A percentile compares a stretch with the other conserved stretches of the same genome.
phyloP scores from a whole-genome alignment of 2,113 vertebrate species.

The Zosterops pallidus region DNA sequence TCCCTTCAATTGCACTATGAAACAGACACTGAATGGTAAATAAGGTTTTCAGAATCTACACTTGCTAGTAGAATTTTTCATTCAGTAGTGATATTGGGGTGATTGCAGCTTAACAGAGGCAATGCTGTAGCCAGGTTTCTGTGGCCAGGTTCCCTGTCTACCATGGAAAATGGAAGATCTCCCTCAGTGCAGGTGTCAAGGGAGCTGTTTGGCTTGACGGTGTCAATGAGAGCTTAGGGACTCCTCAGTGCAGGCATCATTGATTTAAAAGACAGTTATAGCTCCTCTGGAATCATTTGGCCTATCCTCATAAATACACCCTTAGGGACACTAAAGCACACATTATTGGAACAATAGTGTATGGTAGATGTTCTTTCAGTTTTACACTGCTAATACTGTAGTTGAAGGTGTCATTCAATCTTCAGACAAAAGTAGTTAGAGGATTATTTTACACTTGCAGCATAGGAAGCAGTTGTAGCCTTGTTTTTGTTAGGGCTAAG shows the following conservation, averaged over 20 bases:
- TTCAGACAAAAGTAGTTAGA: neutral
- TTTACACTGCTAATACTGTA: neutral
- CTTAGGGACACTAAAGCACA: neutral
- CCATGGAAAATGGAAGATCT: neutral
- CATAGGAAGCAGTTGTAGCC: neutral
- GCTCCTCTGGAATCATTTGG: neutral
- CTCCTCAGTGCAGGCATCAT: neutral
- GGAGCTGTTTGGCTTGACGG: neutral
- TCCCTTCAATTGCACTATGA: fast-evolving
- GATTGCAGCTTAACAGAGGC: neutral
- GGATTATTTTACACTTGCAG: neutral
- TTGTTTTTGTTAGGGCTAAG: neutral
- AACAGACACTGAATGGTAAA: neutral
- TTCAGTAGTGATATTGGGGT: neutral
- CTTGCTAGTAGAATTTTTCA: neutral
- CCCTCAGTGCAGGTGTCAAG: neutral
- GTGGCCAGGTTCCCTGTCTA: neutral
- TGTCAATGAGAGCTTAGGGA: neutral
- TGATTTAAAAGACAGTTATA: conserved; percentile 12
- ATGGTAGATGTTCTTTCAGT: neutral
- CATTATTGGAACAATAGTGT: neutral
- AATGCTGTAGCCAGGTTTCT: neutral
- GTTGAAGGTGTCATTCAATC: conserved; percentile 9
- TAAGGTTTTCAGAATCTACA: neutral
- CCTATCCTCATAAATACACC: neutral